Evolutionary conservation across 2,113 vertebrate genomes (phyloP).

Genomic region (Ciconia boyciana): DNA sequence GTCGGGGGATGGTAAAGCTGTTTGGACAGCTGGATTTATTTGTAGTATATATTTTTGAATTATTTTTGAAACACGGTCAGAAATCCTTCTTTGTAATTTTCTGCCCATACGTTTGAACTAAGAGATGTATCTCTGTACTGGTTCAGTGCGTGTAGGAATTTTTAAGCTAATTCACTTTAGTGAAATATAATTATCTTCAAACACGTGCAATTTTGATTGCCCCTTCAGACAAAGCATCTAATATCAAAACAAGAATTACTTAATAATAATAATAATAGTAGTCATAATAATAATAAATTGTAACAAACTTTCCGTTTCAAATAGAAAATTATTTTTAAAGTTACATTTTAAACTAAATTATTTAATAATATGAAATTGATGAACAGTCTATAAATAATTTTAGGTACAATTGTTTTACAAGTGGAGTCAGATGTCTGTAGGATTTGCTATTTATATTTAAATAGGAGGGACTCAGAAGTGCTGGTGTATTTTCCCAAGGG

Average conservation of each 20-base stretch:
- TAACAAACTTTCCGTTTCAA: neutral
- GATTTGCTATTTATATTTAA: neutral
- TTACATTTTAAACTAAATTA: neutral
- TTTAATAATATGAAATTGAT: neutral
- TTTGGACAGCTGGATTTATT: constrained; percentile 26
- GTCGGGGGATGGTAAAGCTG: neutral
- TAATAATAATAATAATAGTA: neutral
- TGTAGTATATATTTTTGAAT: neutral
- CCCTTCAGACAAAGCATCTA: neutral
- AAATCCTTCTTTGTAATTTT: neutral
- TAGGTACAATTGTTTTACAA: neutral
- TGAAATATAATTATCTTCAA: neutral
- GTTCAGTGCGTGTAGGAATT: neutral
- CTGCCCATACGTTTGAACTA: neutral
- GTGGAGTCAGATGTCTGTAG: neutral
- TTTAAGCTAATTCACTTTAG: neutral
- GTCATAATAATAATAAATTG: neutral
- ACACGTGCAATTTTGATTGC: neutral
- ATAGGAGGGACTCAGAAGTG: neutral
- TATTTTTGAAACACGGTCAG: neutral
- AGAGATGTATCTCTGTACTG: neutral
- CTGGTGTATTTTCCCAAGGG: neutral
- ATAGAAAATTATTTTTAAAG: neutral
- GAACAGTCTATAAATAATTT: neutral
- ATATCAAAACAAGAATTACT: neutral